These are phyloP conservation scores for Callyntrura sp. DNA, from an alignment of 2,888 invertebrate genomes.

Conservation along the genomic window DNA sequence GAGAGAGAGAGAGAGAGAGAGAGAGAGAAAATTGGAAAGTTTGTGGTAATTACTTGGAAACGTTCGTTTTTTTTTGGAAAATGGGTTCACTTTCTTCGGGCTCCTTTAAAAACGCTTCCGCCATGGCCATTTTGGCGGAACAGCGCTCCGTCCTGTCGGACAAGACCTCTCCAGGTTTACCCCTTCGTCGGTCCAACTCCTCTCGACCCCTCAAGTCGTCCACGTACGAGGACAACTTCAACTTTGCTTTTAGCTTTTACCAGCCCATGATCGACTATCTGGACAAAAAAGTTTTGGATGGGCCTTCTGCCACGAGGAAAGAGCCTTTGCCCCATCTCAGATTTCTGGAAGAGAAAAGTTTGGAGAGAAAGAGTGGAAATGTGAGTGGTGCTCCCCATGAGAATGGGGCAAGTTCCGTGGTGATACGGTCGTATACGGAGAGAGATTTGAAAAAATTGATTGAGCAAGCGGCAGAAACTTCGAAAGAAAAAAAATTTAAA, in stretches of 20 bases:
- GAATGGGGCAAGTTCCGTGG: conserved; percentile 88
- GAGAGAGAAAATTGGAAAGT: conserved; percentile 9
- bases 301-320: conserved; percentile 84
- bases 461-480: conserved; percentile 85
- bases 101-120: conserved; percentile 70
- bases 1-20: too few species aligned
- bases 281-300: conserved; percentile 88
- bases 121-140: conserved; percentile 82
- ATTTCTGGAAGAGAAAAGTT: conserved; percentile 90
- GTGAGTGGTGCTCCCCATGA: conserved; percentile 83
- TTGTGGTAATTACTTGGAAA: too few species aligned
- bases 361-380: conserved; percentile 85
- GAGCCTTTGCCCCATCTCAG: conserved; percentile 89
- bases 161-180: conserved; percentile 45
- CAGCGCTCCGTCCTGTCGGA: conserved; percentile 70
- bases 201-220: conserved; percentile 57
- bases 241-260: conserved; percentile 93
- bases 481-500: conserved; percentile 87
- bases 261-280: conserved; percentile 95
- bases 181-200: conserved; percentile 27
- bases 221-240: conserved; percentile 92
- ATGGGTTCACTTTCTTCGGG: conserved; percentile 73
- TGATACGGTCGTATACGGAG: conserved; percentile 87
- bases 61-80: too few species aligned
- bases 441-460: conserved; percentile 90